Conservation (phyloP, 1,140 invertebrate species). For the Pomacea maculata region DNA sequence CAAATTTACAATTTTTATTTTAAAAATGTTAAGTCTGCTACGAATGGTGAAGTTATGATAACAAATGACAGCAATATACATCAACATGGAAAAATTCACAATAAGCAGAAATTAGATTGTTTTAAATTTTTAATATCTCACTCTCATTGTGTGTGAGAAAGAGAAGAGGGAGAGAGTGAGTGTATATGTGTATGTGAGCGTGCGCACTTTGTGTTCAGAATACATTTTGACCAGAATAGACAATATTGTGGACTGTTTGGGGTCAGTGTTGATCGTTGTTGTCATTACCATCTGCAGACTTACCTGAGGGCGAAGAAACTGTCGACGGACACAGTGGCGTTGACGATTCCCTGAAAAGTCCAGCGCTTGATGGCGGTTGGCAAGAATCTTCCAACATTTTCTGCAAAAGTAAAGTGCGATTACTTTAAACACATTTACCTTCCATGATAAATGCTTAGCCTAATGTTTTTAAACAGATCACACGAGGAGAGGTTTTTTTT, state of each 20-base stretch:
- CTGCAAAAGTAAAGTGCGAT: not conserved
- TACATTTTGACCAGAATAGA: not conserved
- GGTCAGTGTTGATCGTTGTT: not conserved
- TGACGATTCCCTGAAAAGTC: slow-evolving; percentile 60
- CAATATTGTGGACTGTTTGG: not conserved
- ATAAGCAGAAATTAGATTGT: not conserved
- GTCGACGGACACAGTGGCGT: slow-evolving; percentile 90
- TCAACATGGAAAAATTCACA: not conserved
- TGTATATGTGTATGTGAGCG: not conserved
- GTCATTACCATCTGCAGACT: not conserved
- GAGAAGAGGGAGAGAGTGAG: not conserved
- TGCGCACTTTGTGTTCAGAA: not conserved
- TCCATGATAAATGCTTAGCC: too few relatives aligned
- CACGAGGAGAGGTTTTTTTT: too few relatives aligned
- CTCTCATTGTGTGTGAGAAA: not conserved
- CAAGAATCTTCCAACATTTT: not conserved
- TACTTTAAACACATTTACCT: too few relatives aligned
- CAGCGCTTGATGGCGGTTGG: slow-evolving; percentile 1
- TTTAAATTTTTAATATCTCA: not conserved
- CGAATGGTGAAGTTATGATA: not conserved
- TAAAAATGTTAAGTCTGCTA: not conserved
- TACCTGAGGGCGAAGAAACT: slow-evolving; percentile 82
- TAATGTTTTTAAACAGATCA: too few relatives aligned
- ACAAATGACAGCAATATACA: not conserved
- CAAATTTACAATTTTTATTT: not conserved